Evolutionary conservation across 2,113 vertebrate genomes (phyloP).

Genomic region (Amblyopsis rosae): DNA sequence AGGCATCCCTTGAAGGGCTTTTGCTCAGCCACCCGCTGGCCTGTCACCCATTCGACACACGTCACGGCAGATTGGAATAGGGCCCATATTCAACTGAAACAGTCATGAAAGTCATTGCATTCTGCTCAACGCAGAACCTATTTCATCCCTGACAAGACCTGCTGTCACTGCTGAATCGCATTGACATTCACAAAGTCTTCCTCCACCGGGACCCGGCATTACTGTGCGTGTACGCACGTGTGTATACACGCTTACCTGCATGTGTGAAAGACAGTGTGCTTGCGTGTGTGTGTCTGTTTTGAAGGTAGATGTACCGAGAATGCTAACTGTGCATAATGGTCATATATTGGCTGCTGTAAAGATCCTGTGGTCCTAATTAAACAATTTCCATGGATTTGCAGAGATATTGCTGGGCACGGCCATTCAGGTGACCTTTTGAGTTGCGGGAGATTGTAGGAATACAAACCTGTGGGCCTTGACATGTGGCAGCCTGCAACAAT

Average conservation of each 20-base stretch:
- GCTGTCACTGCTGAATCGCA: slow-evolving; percentile 59
- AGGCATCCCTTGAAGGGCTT: slow-evolving; percentile 35
- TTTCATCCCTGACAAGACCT: slow-evolving; percentile 60
- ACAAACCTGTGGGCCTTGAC: slow-evolving; percentile 63
- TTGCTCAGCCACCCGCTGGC: neutral
- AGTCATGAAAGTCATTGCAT: slow-evolving; percentile 65
- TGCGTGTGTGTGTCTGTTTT: slow-evolving; percentile 23
- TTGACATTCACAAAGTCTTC: slow-evolving; percentile 68
- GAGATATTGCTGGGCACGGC: slow-evolving; percentile 32
- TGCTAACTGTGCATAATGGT: slow-evolving; percentile 31
- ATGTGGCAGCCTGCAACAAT: slow-evolving; percentile 65
- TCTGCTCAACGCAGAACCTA: slow-evolving; percentile 50
- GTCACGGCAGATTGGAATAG: slow-evolving; percentile 59
- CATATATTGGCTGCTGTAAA: slow-evolving; percentile 16
- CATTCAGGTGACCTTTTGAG: slow-evolving; percentile 64
- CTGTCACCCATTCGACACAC: slow-evolving; percentile 53
- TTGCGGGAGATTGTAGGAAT: slow-evolving; percentile 49
- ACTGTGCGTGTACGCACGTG: slow-evolving; percentile 2
- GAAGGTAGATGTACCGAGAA: slow-evolving; percentile 6
- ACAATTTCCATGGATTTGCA: slow-evolving; percentile 40
- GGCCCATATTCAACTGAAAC: slow-evolving; percentile 56
- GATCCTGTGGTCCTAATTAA: neutral
- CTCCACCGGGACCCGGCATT: slow-evolving; percentile 39
- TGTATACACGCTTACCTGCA: neutral
- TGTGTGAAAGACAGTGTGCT: slow-evolving; percentile 1